Conservation (phyloP, 2,113 vertebrate genomes). For the Procapra przewalskii region DNA sequence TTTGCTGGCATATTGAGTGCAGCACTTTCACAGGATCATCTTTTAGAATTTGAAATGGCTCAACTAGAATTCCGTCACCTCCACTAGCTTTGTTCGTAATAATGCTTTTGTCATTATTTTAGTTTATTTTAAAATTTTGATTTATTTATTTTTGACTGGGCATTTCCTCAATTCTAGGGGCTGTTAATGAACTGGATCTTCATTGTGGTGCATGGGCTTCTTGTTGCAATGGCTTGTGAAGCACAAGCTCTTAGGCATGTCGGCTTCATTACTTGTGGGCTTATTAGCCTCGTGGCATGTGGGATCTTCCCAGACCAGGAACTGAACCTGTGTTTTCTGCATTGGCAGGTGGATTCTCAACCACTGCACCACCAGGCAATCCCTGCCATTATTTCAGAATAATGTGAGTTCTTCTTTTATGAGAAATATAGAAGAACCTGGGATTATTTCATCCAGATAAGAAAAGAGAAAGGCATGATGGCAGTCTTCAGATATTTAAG, state of each 20-base stretch:
- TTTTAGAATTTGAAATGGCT: neutral
- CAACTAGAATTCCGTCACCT: neutral
- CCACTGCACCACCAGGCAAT: neutral
- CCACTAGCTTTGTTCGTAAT: neutral
- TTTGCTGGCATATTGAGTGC: neutral
- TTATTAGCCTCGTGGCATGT: neutral
- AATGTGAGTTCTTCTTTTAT: neutral
- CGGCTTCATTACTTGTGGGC: neutral
- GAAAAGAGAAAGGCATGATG: neutral
- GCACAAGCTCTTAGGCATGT: neutral
- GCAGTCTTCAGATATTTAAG: neutral
- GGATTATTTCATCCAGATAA: neutral
- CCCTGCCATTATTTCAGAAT: neutral
- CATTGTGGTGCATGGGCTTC: neutral
- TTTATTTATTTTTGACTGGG: neutral
- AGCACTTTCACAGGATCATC: neutral
- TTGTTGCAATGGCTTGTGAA: neutral
- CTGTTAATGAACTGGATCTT: neutral
- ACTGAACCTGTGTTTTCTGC: neutral
- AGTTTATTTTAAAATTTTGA: neutral
- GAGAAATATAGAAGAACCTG: neutral
- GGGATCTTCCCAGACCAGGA: neutral
- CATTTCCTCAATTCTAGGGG: neutral
- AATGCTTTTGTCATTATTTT: neutral
- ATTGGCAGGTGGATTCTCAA: neutral